Evolutionary conservation across 1,140 invertebrate species (phyloP).

Genomic region (Drosophila triauraria): DNA sequence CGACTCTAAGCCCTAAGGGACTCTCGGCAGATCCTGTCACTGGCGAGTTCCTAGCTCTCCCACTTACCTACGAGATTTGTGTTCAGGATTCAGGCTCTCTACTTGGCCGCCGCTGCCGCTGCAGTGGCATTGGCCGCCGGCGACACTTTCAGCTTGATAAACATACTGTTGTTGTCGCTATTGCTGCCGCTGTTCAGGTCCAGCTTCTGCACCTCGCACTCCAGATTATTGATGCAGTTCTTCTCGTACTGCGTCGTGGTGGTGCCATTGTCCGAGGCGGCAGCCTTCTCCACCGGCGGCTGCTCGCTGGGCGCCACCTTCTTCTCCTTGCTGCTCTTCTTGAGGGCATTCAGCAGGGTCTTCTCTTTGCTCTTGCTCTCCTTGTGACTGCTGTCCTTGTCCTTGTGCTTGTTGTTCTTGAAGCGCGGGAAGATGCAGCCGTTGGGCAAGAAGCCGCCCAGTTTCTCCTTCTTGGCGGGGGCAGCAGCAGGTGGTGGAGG

Average conservation of each 20-base stretch:
- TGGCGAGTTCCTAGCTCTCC: conserved; percentile 45
- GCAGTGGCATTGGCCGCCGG: conserved; percentile 55
- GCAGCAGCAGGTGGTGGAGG: conserved; percentile 30
- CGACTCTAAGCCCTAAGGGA: conserved; percentile 56
- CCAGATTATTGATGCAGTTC: conserved; percentile 82
- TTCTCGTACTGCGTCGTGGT: conserved; percentile 73
- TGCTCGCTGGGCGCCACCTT: conserved; percentile 77
- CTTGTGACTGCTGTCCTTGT: conserved; percentile 81
- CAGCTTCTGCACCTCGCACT: conserved; percentile 80
- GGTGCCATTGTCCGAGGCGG: conserved; percentile 53
- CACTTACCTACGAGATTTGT: conserved; percentile 62
- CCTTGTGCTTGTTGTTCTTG: conserved; percentile 84
- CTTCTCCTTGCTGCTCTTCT: conserved; percentile 83
- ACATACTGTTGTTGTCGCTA: conserved; percentile 72
- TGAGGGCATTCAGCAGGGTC: conserved; percentile 79
- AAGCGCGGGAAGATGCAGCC: conserved; percentile 84
- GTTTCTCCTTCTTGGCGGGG: conserved; percentile 80
- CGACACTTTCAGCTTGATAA: conserved; percentile 79
- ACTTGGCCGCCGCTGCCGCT: conserved; percentile 72
- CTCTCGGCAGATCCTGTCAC: conserved; percentile 10
- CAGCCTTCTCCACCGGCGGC: conserved; percentile 37
- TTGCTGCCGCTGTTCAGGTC: conserved; percentile 74
- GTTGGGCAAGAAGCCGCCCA: conserved; percentile 83
- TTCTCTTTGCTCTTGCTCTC: conserved; percentile 82
- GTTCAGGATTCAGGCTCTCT: conserved; percentile 41